Evolutionary conservation across 2,888 invertebrate species (phyloP).

Genomic region (Melanargia galathea): DNA sequence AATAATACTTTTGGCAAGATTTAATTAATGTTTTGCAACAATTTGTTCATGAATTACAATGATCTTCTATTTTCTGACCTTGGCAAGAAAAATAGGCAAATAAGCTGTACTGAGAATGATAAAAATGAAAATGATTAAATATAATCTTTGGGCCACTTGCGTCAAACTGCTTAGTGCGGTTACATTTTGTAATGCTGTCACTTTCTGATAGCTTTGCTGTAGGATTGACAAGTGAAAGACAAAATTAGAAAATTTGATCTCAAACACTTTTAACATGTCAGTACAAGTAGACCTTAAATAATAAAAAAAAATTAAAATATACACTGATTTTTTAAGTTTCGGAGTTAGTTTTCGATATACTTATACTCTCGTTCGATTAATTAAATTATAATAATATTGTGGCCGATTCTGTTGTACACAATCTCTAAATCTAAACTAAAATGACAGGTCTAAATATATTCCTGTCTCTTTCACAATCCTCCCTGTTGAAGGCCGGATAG

Average conservation of each 20-base stretch:
- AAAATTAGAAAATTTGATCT: no score
- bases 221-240: no score
- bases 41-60: not conserved
- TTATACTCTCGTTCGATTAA: no score
- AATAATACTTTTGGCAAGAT: constrained; percentile 18
- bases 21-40: not conserved
- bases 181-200: no score
- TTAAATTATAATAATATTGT: not conserved
- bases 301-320: constrained; percentile 4
- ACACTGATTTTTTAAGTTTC: not conserved
- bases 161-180: no score
- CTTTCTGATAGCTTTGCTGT: no score
- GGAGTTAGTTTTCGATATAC: not conserved
- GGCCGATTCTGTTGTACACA: no score
- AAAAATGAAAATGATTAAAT: not conserved
- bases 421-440: no score
- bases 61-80: not conserved
- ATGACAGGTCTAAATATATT: no score
- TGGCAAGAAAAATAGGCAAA: constrained; percentile 13
- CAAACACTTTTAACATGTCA: no score
- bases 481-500: no score
- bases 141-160: not conserved
- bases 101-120: not conserved
- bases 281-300: not conserved
- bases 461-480: no score